Base-by-base conservation (phyloP, 2,797 vertebrate genomes). In the Parambassis ranga region DNA sequence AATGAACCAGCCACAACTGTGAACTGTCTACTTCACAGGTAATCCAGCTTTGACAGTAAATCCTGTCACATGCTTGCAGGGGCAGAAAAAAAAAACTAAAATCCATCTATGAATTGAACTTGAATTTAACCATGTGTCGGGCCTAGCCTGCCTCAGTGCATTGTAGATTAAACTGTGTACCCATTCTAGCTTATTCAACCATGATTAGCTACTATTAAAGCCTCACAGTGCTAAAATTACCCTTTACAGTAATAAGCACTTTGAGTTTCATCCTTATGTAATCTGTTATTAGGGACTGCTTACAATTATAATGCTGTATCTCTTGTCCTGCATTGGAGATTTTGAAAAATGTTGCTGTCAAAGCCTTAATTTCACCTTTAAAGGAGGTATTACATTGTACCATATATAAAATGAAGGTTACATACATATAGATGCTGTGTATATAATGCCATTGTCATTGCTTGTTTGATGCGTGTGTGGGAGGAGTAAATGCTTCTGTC, bases 101-200 rank as follows among this genome's bases (percentile, higher is more conserved):
- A n/a, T 11, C 3, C 3, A 52, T 35, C 4, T 9, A 30, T 32
- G 14, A n/a, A n/a, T n/a, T n/a, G n/a, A n/a, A n/a, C n/a, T n/a
- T n/a, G n/a, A n/a, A n/a, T n/a, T n/a, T n/a, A n/a, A n/a, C n/a
- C n/a, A n/a, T n/a, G n/a, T n/a, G n/a, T n/a, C n/a, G n/a, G n/a
- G 10, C n/a, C 37, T 30, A 3, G 9, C 16, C 13, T 35, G 4
- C 14, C 18, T 43, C 11, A 50, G 15, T 20, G 26, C 3, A 18
- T 13, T 13, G 26, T 14, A 52, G 20, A 30, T 42, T 35, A 35
- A 41, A 71, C 13, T 47, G 30, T 18, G 11, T 1, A 3, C 9
- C 62, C 38, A 61, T 46, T 56, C 50, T 36, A 47, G 14, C 9
- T 39, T 48, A 71, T 58, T 58, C 22, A 38, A n/a, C 18, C 14